A percentile compares a stretch with the other conserved stretches of the same genome.
Evolutionary conservation across 2,888 invertebrate species (phyloP).

Genomic region (Lasiommata megera): DNA sequence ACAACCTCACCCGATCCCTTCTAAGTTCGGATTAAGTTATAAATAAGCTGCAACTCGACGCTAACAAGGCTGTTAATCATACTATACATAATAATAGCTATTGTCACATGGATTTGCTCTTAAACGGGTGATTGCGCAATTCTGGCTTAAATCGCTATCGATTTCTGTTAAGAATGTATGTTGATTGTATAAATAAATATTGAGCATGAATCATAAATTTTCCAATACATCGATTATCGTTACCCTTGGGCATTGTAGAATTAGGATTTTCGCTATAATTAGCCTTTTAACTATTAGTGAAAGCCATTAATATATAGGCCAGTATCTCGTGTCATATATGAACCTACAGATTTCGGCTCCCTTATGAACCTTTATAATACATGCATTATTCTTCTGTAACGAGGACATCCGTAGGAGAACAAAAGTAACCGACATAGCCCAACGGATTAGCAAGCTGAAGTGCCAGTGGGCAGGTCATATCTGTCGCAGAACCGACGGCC

Average conservation of each 20-base stretch:
- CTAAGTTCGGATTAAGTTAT: constrained; percentile 33
- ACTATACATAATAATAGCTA: constrained; percentile 37
- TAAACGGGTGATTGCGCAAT: constrained; percentile 29
- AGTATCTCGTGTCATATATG: too few relatives aligned
- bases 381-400: too few relatives aligned
- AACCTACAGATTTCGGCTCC: too few relatives aligned
- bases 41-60: constrained; percentile 33
- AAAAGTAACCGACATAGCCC: too few relatives aligned
- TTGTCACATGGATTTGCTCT: constrained; percentile 36
- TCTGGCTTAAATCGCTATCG: constrained; percentile 12
- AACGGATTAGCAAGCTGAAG: too few relatives aligned
- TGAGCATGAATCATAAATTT: constrained; percentile 1
- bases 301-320: too few relatives aligned
- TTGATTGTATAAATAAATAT: background rate
- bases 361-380: too few relatives aligned
- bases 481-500: too few relatives aligned
- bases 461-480: too few relatives aligned
- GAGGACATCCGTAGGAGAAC: too few relatives aligned
- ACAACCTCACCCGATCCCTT: constrained; percentile 1
- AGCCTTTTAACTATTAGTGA: too few relatives aligned
- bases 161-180: constrained; percentile 8
- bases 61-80: constrained; percentile 49
- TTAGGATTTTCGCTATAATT: too few relatives aligned
- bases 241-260: background rate
- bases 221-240: background rate